phyloP scores from a whole-genome alignment of 1,140 invertebrate genomes.

The Ceratoteleas bidentatus region DNA sequence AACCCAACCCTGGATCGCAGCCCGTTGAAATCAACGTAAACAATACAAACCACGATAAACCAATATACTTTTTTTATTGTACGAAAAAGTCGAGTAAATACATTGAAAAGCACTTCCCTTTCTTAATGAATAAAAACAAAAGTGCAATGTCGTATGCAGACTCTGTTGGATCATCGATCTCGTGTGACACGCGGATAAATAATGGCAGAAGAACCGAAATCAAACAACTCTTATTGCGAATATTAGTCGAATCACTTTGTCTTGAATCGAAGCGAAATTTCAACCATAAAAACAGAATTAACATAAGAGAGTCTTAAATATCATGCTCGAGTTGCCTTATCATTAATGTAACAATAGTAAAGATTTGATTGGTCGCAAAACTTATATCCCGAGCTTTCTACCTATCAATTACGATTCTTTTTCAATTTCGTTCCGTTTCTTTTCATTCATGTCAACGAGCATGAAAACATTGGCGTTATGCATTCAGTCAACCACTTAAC shows the following conservation, averaged over 20 bases:
- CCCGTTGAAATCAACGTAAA: conserved; percentile 21
- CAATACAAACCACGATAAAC: conserved; percentile 29
- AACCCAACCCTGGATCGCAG: too few species aligned
- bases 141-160: conserved; percentile 9
- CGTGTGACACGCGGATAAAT: conserved; percentile 1
- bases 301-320: conserved; percentile 32
- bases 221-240: conserved; percentile 6
- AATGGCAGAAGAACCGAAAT: conserved; percentile 17
- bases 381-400: conserved; percentile 43
- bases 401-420: conserved; percentile 19
- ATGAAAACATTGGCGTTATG: conserved; percentile 54
- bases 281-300: conserved; percentile 36
- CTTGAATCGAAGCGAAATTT: conserved; percentile 38
- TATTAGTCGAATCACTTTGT: conserved; percentile 45
- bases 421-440: conserved; percentile 23
- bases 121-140: conserved; percentile 30
- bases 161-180: conserved; percentile 10
- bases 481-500: conserved; percentile 60
- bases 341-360: conserved; percentile 52
- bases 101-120: conserved; percentile 35
- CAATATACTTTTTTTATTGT: conserved; percentile 29
- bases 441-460: conserved; percentile 53
- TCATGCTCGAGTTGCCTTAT: conserved; percentile 34
- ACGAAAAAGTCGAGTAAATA: conserved; percentile 21
- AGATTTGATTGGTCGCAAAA: conserved; percentile 49